Evolutionary conservation across 1,140 invertebrate species (phyloP).

Genomic region (Gonioctena quinquepunctata): DNA sequence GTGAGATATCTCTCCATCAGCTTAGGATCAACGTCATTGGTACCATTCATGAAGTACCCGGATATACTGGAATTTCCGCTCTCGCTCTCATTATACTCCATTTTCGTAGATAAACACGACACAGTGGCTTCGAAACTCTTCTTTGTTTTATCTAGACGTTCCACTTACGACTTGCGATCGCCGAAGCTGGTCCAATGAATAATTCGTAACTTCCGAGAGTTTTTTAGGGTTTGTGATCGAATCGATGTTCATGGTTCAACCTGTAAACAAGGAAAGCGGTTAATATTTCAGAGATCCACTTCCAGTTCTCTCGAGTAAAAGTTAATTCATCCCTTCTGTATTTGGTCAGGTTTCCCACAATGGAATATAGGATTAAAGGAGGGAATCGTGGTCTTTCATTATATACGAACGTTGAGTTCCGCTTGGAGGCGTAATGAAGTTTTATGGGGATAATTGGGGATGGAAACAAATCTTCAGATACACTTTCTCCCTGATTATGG

Average conservation of each 20-base stretch:
- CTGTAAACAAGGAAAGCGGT: neutral
- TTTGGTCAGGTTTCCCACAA: too few relatives aligned
- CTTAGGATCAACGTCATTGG: slow-evolving; percentile 56
- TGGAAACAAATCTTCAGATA: too few relatives aligned
- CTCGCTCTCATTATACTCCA: neutral
- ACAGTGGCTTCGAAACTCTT: neutral
- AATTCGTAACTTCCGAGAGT: neutral
- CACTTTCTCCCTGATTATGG: too few relatives aligned
- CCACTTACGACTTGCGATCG: too few relatives aligned
- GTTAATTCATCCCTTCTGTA: too few relatives aligned
- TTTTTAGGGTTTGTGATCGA: neutral
- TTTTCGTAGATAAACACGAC: neutral
- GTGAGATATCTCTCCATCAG: slow-evolving; percentile 63
- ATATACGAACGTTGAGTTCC: too few relatives aligned
- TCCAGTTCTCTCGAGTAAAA: too few relatives aligned
- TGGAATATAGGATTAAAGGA: too few relatives aligned
- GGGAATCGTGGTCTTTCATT: too few relatives aligned
- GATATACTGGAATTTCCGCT: neutral
- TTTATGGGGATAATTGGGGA: too few relatives aligned
- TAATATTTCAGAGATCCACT: too few relatives aligned
- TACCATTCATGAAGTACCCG: slow-evolving; percentile 25
- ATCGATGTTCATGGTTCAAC: neutral
- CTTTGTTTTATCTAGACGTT: neutral
- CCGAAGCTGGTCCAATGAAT: neutral
- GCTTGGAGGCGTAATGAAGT: too few relatives aligned